These are phyloP conservation scores for Anoplius nigerrimus DNA, from an alignment of 2,888 invertebrate genomes.

Conservation along the genomic window DNA sequence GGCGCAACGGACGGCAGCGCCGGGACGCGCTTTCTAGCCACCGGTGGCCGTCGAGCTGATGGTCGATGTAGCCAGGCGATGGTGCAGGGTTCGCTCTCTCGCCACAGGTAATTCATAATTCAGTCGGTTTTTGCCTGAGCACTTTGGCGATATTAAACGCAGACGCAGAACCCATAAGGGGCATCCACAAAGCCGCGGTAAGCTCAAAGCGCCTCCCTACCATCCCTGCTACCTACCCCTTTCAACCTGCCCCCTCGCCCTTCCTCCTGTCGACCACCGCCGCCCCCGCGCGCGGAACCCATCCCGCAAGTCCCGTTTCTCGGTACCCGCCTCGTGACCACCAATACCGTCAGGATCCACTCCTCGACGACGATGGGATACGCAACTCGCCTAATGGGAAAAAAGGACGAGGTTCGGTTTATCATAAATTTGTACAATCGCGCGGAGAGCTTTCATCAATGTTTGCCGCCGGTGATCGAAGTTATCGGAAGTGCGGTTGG, in stretches of 20 bases:
- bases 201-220: slow-evolving; percentile 67
- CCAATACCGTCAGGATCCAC: slow-evolving; percentile 26
- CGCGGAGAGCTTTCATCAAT: too few species aligned
- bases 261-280: slow-evolving; percentile 8
- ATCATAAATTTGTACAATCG: too few species aligned
- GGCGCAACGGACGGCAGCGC: background rate
- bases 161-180: slow-evolving; percentile 60
- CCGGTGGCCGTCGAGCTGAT: too few species aligned
- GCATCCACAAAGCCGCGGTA: slow-evolving; percentile 68
- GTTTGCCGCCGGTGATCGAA: too few species aligned
- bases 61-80: background rate
- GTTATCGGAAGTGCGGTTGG: too few species aligned
- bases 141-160: slow-evolving; percentile 72
- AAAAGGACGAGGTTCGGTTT: background rate
- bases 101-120: slow-evolving; percentile 65
- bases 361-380: slow-evolving; percentile 10
- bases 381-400: background rate
- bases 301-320: slow-evolving; percentile 4
- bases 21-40: too few species aligned
- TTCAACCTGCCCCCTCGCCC: slow-evolving; percentile 18
- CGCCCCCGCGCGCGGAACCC: background rate
- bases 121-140: slow-evolving; percentile 68
- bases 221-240: slow-evolving; percentile 18
- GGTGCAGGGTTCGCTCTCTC: slow-evolving; percentile 5
- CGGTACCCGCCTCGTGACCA: slow-evolving; percentile 5